phyloP scores from a whole-genome alignment of 37 sponge, comb jelly and placozoan species.

The Oopsacas minuta region DNA sequence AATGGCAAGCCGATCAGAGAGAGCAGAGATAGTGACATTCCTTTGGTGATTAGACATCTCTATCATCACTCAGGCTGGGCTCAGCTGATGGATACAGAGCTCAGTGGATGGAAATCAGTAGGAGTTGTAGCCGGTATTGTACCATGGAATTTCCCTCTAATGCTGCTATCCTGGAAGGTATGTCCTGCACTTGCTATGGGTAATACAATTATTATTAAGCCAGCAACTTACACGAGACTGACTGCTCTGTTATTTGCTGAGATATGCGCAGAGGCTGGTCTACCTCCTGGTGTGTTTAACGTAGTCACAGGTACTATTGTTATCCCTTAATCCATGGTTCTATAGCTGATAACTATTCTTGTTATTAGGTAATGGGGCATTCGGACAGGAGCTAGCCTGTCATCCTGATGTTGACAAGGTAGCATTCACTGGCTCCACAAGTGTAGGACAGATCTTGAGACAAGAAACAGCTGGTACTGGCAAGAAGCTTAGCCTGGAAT shows the following conservation, averaged over 20 bases:
- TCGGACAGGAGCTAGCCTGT: constrained; percentile 62
- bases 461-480: constrained; percentile 77
- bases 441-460: constrained; percentile 73
- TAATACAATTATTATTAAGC: constrained; percentile 86
- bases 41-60: constrained; percentile 70
- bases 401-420: constrained; percentile 83
- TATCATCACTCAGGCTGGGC: constrained; percentile 95
- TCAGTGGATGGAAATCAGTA: constrained; percentile 74
- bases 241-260: constrained; percentile 91
- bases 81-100: constrained; percentile 72
- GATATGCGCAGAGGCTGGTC: constrained; percentile 94
- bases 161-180: constrained; percentile 88
- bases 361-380: constrained; percentile 54
- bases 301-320: background rate
- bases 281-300: constrained; percentile 59
- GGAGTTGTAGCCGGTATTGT: constrained; percentile 89
- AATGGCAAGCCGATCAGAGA: constrained; percentile 89
- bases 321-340: constrained; percentile 42
- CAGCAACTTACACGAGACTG: constrained; percentile 82
- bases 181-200: constrained; percentile 98
- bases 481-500: constrained; percentile 68
- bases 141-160: constrained; percentile 96
- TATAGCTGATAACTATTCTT: constrained; percentile 65
- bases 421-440: constrained; percentile 82
- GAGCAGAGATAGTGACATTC: constrained; percentile 77